phyloP scores from a whole-genome alignment of 2,797 vertebrate genomes.

The Fistularia tabacaria region DNA sequence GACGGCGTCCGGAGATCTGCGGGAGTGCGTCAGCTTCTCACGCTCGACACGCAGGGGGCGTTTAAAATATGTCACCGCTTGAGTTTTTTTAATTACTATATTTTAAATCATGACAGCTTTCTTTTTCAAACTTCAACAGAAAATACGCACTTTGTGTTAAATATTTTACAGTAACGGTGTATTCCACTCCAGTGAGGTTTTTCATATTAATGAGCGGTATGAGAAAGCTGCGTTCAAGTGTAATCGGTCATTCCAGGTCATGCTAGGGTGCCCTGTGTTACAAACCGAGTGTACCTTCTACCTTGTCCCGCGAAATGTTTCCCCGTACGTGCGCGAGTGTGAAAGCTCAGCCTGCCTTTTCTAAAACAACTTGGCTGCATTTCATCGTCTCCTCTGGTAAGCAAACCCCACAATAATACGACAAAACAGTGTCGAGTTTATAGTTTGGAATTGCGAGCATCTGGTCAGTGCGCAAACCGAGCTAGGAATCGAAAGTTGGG shows the following conservation, averaged over 20 bases:
- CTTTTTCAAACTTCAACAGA: neutral
- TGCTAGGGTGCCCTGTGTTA: constrained; percentile 5
- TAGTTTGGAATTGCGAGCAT: too few species aligned
- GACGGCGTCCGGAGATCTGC: constrained; percentile 16
- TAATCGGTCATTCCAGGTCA: too few species aligned
- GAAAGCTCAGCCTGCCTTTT: neutral
- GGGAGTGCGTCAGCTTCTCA: constrained; percentile 43
- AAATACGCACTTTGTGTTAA: too few species aligned
- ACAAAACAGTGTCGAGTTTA: too few species aligned
- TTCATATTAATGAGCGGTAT: too few species aligned
- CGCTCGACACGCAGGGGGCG: constrained; percentile 32
- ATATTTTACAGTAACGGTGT: too few species aligned
- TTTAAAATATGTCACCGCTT: constrained; percentile 31
- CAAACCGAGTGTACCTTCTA: constrained; percentile 36
- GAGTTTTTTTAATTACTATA: neutral
- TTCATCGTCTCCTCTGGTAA: constrained; percentile 16
- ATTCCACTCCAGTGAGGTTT: too few species aligned
- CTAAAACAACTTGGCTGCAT: neutral
- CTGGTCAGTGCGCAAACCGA: too few species aligned
- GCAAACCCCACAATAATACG: neutral
- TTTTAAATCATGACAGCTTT: neutral
- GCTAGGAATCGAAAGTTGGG: too few species aligned
- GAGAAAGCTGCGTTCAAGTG: too few species aligned
- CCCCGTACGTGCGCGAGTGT: neutral
- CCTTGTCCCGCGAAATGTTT: constrained; percentile 40